These are phyloP conservation scores for Cepphus grylle DNA, from an alignment of 2,113 vertebrate species.

Conservation along the genomic window DNA sequence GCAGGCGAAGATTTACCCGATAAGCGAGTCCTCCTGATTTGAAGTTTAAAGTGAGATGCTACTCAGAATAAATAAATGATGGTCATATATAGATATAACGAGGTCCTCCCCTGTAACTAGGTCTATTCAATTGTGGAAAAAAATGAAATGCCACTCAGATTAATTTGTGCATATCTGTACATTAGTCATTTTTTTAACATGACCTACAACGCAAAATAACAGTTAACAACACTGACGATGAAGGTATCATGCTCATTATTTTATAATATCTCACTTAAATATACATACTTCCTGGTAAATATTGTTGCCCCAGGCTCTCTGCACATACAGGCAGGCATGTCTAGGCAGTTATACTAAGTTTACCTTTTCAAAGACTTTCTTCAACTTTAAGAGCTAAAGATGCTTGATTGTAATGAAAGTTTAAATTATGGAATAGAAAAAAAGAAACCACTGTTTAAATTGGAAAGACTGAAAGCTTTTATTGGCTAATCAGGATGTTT, in stretches of 20 bases:
- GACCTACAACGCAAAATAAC: background rate
- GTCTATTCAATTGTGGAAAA: background rate
- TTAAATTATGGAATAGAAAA: background rate
- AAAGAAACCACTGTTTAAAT: background rate
- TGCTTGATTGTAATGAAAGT: background rate
- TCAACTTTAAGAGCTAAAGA: background rate
- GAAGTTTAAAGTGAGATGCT: background rate
- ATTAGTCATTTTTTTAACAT: background rate
- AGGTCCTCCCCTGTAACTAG: background rate
- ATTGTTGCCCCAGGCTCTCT: background rate
- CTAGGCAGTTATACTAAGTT: background rate
- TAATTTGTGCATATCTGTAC: background rate
- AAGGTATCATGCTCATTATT: background rate
- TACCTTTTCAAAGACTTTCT: background rate
- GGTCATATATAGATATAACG: background rate
- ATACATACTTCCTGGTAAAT: background rate
- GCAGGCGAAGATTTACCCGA: background rate
- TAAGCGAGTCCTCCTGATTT: background rate
- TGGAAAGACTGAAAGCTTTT: background rate
- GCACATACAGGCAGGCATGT: background rate
- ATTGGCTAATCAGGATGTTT: background rate
- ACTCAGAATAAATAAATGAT: background rate
- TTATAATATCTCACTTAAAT: background rate
- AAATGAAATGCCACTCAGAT: background rate
- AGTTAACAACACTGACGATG: background rate